Evolutionary conservation across 2,888 invertebrate species (phyloP), one percentile per base, ranked within the genome.

Genomic region (Drosophila sordidula): DNA sequence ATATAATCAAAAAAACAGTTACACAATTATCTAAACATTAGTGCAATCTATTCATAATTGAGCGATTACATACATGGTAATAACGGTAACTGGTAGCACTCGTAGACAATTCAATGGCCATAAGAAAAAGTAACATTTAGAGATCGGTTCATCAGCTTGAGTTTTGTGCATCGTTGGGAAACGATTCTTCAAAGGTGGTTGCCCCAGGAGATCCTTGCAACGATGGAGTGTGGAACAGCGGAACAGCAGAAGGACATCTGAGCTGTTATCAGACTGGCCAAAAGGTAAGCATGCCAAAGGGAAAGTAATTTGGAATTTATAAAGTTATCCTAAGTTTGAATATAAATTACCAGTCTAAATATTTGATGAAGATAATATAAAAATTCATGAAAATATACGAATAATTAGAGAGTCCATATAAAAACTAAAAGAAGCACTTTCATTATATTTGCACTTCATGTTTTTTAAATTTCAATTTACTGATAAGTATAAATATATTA

Each of bases 61-160:
- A 42, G 22, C 47, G 47, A 44, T 18, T 18, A 54, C 45, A 41
- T 55, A 49, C 42, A 42, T 42, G 47, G 36, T 46, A 12, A 16
- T 49, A 42, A 50, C 45, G 22, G 44, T 73, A 71, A 73, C 69
- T 49, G 55, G 71, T 42, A 52, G 68, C 81, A 81, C 87, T 78
- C 70, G 62, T 70, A 74, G 70, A 63, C 58, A 74, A 75, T 75
- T 74, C 16, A 12, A 32, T 41, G 39, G 39, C 18, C 18, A 42
- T 42, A 9, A 9, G 25, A 36, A 26, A 8, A 2, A 16, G 18
- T 16, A 47, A 52, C 41, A 5, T 14, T 26, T 12, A 12, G 4
- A 11, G 34, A 59, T 50, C 38, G 12, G 41, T 16, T 49, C 8
- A 71, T 66, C 67, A 50, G 63, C 52, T 22, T 34, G 52, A 47